Evolutionary conservation across 2,113 vertebrate genomes (phyloP).

Genomic region (Glaucidium brasilianum): DNA sequence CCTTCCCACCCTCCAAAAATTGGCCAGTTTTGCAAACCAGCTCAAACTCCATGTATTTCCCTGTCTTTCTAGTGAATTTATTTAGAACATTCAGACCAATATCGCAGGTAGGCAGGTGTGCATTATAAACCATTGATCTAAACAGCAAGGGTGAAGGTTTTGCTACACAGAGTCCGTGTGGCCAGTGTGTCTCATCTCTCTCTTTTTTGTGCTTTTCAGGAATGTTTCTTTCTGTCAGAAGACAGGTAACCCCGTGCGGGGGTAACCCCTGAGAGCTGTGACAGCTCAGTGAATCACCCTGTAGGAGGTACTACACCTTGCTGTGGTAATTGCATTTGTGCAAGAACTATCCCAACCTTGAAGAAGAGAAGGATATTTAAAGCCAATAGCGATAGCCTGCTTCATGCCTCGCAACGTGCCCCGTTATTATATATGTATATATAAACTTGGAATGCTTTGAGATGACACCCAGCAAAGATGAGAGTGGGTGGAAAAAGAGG

Average conservation of each 20-base stretch:
- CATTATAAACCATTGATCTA: fast-evolving
- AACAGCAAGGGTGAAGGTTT: not conserved
- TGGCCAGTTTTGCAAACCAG: not conserved
- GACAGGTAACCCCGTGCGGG: not conserved
- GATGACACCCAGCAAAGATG: not conserved
- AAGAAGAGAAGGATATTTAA: not conserved
- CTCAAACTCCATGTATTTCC: not conserved
- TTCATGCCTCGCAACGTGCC: not conserved
- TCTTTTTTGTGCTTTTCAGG: not conserved
- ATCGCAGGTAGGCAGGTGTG: not conserved
- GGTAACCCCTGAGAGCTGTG: not conserved
- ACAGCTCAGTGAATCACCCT: not conserved
- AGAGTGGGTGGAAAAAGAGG: not conserved
- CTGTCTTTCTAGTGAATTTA: not conserved
- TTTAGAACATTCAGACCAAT: not conserved
- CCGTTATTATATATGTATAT: not conserved
- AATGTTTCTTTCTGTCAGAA: not conserved
- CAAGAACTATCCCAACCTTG: not conserved
- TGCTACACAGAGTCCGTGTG: fast-evolving
- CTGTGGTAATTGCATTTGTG: not conserved
- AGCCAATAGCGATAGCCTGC: not conserved
- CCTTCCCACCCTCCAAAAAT: not conserved
- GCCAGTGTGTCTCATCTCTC: too few relatives aligned
- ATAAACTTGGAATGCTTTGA: not conserved
- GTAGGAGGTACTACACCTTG: not conserved